A percentile compares a stretch with the other conserved stretches of the same genome.
These are phyloP conservation scores for Geophilus truncorum DNA, from an alignment of 2,888 invertebrate species.

Conservation along the genomic window DNA sequence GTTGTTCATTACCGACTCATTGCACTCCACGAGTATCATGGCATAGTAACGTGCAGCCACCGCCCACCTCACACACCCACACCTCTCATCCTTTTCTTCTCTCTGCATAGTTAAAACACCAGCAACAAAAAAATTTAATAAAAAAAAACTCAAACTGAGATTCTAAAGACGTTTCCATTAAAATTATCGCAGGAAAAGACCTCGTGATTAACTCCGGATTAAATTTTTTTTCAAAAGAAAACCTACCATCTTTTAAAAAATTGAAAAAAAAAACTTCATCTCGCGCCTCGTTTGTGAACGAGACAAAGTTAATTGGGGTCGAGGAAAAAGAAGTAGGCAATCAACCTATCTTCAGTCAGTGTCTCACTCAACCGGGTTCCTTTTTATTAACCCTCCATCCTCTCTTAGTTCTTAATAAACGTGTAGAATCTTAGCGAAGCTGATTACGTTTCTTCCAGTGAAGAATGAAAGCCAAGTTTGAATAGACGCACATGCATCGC, in stretches of 20 bases:
- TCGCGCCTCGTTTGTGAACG: neutral
- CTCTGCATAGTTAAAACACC: neutral
- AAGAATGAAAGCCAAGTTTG: neutral
- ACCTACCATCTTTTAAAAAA: neutral
- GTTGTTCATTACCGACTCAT: conserved; percentile 28
- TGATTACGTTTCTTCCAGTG: neutral
- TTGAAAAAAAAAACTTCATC: neutral
- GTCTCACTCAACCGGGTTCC: neutral
- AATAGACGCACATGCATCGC: neutral
- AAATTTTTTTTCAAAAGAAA: neutral
- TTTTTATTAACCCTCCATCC: neutral
- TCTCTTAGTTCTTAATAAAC: neutral
- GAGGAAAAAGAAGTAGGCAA: neutral
- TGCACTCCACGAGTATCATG: neutral
- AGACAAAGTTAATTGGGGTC: conserved; percentile 2
- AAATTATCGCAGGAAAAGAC: neutral
- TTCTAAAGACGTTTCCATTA: neutral
- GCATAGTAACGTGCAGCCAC: neutral
- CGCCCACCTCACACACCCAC: too few relatives aligned
- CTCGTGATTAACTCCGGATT: neutral
- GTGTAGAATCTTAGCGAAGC: neutral
- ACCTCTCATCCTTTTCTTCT: neutral
- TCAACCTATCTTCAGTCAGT: neutral
- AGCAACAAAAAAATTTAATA: neutral
- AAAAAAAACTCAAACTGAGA: neutral